A percentile compares a stretch with the other conserved stretches of the same genome.
Evolutionary conservation across 2,888 invertebrate species (phyloP).

Genomic region (Eristalis pertinax): DNA sequence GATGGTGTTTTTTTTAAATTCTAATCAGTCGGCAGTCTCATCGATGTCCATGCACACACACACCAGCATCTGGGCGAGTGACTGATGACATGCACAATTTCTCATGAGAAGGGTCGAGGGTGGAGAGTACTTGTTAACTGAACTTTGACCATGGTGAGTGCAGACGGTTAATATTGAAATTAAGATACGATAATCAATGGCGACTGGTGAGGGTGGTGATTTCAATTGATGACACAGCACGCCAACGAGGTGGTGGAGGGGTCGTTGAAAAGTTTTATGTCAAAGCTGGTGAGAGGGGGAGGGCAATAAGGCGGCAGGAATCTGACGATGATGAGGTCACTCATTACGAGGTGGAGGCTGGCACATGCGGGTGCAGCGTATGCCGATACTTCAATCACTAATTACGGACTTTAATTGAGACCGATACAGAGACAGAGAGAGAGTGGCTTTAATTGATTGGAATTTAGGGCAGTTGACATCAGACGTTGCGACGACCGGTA

Average conservation of each 20-base stretch:
- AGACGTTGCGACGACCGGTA: neutral
- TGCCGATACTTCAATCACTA: slow-evolving; percentile 28
- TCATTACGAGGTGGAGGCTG: slow-evolving; percentile 30
- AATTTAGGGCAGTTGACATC: neutral
- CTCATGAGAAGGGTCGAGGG: neutral
- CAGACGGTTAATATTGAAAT: slow-evolving; percentile 61
- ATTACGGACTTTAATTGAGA: slow-evolving; percentile 6
- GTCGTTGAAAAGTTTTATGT: neutral
- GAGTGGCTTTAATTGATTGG: neutral
- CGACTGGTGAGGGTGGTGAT: slow-evolving; percentile 22
- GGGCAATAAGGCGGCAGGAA: neutral
- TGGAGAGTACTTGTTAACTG: slow-evolving; percentile 32
- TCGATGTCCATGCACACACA: neutral
- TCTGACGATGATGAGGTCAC: neutral
- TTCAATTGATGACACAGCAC: neutral
- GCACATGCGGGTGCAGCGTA: slow-evolving; percentile 22
- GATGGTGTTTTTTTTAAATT: slow-evolving; percentile 24
- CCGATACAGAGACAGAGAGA: too few species aligned
- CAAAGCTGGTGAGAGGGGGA: neutral
- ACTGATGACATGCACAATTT: slow-evolving; percentile 61
- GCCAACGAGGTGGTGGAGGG: neutral
- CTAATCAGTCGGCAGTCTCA: slow-evolving; percentile 16
- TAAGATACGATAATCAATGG: slow-evolving; percentile 54
- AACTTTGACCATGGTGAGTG: slow-evolving; percentile 52
- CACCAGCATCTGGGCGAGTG: slow-evolving; percentile 42